Base-by-base conservation (phyloP, 2,797 vertebrate species). In the Cygnus olor region DNA sequence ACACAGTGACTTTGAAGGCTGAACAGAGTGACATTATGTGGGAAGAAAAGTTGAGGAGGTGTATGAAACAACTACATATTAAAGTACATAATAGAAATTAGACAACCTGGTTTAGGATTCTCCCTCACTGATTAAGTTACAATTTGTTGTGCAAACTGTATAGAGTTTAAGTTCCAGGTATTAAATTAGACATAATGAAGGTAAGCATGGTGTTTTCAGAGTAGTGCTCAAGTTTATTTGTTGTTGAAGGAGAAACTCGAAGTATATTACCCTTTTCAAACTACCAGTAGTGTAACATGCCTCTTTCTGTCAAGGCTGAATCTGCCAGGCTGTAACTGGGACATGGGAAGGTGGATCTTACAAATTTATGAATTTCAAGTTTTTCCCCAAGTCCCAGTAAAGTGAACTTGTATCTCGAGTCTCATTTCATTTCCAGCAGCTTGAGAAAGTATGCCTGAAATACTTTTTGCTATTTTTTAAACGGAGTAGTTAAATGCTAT, bases 21-120 rank as follows among this genome's bases (percentile, higher is more conserved):
- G 63, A 47, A 17, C 25, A 19, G 30, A 1, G 20, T 17, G 64
- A 20, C 25, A 2, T 0, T 53, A 18, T 0, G 0, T 11, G 15
- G 22, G 30, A 66, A 64, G 77, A 27, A 58, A 68, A 28, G 19
- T 65, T 49, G 2, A 4, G 30, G 22, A 32, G 28, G 17, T 30
- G 18, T 25, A 17, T 68, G 45, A 61, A 63, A 27, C 51, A 53
- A n/a, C 34, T 20, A 34, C 14, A 21, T n/a, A 69, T 30, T 58
- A 19, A 57, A 40, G 14, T 30, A 40, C 8, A 2, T 30, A 61
- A 42, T 0, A 71, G 30, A 40, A 77, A 63, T 21, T 3, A 32
- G 63, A 47, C 25, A 17, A 27, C 11, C 30, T 45, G 0, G 0
- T 25, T 60, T 34, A 61, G 54, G 40, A n/a, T n/a, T 79, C 6